These are phyloP conservation scores for Catharus fuscescens DNA, from an alignment of 2,113 vertebrate species.

Conservation along the genomic window DNA sequence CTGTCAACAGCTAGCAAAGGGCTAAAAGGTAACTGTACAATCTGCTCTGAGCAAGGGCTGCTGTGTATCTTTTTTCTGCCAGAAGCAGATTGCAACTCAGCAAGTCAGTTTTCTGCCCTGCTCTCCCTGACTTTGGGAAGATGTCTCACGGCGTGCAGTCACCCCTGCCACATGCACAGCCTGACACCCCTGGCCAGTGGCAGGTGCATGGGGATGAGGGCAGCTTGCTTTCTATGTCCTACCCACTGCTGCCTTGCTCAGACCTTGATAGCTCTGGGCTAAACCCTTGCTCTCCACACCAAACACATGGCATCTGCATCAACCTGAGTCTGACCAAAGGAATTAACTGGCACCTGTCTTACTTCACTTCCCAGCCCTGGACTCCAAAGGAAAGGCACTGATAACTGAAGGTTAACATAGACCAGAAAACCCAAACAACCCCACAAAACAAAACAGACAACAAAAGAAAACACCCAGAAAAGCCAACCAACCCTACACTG, in stretches of 20 bases:
- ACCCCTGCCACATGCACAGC: neutral
- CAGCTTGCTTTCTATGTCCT: neutral
- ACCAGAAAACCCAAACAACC: too few species aligned
- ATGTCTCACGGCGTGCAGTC: neutral
- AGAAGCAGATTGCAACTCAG: conserved; percentile 60
- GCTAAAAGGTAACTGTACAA: conserved; percentile 41
- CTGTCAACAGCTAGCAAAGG: conserved; percentile 8
- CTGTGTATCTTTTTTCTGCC: conserved; percentile 11
- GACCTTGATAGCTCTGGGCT: neutral
- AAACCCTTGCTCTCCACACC: neutral
- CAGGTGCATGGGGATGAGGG: neutral
- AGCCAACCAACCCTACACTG: neutral
- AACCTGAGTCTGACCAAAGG: neutral
- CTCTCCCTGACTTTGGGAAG: conserved; percentile 54
- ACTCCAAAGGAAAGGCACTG: neutral
- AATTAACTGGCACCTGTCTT: neutral
- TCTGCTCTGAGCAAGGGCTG: conserved; percentile 39
- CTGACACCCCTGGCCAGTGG: neutral
- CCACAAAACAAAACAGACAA: neutral
- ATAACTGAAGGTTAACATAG: neutral
- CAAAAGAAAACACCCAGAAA: neutral
- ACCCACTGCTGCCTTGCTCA: neutral
- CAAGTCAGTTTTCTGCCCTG: conserved; percentile 40
- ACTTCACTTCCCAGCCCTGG: neutral
- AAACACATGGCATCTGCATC: neutral